phyloP scores from a whole-genome alignment of 1,140 invertebrate genomes.

The Drosophila trapezifrons region DNA sequence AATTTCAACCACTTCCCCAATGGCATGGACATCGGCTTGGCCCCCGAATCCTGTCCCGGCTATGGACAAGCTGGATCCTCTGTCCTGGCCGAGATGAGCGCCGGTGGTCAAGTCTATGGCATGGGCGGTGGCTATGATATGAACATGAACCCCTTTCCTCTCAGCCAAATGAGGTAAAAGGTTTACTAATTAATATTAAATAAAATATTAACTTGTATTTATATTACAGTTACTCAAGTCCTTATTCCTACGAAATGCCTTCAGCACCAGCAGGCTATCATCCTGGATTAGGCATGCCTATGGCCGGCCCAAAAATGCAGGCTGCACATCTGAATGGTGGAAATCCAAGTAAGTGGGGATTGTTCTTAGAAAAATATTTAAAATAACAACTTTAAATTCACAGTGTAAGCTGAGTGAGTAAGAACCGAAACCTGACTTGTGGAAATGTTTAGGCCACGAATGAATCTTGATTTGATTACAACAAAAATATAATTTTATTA shows the following conservation, averaged over 20 bases:
- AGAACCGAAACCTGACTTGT: too few species aligned
- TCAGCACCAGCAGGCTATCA: not conserved
- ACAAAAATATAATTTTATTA: not conserved
- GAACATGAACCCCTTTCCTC: constrained; percentile 19
- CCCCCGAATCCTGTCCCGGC: constrained; percentile 17
- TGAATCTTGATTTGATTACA: not conserved
- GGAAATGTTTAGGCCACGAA: not conserved
- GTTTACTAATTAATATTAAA: not conserved
- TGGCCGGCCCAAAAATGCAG: constrained; percentile 1
- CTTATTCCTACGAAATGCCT: constrained; percentile 27
- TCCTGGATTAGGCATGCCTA: not conserved
- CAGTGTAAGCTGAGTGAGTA: not conserved
- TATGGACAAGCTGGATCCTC: constrained; percentile 4
- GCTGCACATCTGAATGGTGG: not conserved
- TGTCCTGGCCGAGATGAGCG: constrained; percentile 32
- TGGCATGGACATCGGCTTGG: constrained; percentile 29
- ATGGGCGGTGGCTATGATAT: constrained; percentile 27
- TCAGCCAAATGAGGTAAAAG: constrained; percentile 35
- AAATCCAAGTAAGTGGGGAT: not conserved
- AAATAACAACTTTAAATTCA: not conserved
- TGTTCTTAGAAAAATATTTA: not conserved
- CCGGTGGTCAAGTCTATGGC: constrained; percentile 41
- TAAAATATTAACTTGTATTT: not conserved
- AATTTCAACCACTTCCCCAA: constrained; percentile 51
- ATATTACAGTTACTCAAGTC: constrained; percentile 21